Evolutionary conservation across 1,140 invertebrate genomes (phyloP).

Genomic region (Drosophila watanabei): DNA sequence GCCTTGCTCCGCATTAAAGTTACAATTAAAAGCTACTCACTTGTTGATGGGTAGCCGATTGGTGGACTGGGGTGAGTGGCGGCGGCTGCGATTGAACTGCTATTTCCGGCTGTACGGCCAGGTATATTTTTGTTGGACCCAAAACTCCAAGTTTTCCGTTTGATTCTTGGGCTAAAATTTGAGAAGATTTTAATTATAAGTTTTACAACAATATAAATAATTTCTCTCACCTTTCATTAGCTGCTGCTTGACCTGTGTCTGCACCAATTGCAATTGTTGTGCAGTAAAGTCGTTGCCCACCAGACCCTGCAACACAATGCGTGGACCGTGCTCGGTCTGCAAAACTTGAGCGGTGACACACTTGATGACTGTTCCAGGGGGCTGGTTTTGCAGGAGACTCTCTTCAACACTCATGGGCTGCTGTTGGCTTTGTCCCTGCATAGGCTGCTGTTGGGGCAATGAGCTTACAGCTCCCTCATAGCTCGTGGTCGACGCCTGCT

Average conservation of each 20-base stretch:
- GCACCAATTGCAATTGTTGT: constrained; percentile 92
- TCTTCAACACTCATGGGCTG: constrained; percentile 88
- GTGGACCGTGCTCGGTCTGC: constrained; percentile 92
- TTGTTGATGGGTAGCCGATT: constrained; percentile 82
- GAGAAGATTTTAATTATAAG: background rate
- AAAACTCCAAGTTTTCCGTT: constrained; percentile 93
- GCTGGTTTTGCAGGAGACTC: constrained; percentile 90
- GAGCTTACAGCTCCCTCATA: constrained; percentile 28
- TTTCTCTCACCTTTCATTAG: constrained; percentile 90
- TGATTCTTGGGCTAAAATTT: constrained; percentile 90
- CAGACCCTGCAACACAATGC: constrained; percentile 93
- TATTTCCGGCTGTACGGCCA: constrained; percentile 91
- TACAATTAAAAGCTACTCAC: constrained; percentile 85
- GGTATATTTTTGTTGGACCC: constrained; percentile 93
- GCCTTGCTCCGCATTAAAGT: constrained; percentile 43
- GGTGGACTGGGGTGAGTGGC: constrained; percentile 86
- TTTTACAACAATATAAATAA: background rate
- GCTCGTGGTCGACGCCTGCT: constrained; percentile 37
- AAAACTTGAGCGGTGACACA: constrained; percentile 94
- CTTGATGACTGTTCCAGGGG: constrained; percentile 94
- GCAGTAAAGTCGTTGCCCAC: constrained; percentile 93
- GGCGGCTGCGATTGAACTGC: constrained; percentile 86
- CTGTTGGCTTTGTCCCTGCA: constrained; percentile 48
- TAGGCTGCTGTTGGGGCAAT: constrained; percentile 30
- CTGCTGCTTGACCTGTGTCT: constrained; percentile 95